phyloP scores from a whole-genome alignment of 2,113 vertebrate genomes.

The Trematomus loennbergii region DNA sequence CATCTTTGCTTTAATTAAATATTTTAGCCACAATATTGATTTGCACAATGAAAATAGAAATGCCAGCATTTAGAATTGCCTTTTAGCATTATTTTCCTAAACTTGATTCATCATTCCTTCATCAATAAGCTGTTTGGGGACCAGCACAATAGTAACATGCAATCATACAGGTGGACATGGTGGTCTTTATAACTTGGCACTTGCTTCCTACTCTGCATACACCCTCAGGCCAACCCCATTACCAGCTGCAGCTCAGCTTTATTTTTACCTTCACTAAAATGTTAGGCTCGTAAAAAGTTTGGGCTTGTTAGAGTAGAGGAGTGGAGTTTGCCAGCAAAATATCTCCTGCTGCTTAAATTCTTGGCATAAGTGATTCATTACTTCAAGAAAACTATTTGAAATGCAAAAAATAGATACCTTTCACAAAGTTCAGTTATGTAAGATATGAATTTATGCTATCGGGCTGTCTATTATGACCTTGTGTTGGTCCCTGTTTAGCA shows the following conservation, averaged over 20 bases:
- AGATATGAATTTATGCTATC: neutral
- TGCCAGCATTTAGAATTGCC: neutral
- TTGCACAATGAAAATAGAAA: no score
- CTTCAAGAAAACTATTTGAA: neutral
- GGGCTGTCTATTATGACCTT: neutral
- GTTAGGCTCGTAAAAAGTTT: neutral
- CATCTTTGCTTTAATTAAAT: neutral
- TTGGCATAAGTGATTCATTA: neutral
- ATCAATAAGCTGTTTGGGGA: no score
- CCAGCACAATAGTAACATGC: conserved; percentile 3
- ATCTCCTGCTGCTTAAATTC: neutral
- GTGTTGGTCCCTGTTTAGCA: conserved; percentile 1
- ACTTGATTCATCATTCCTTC: neutral
- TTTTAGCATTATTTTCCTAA: neutral
- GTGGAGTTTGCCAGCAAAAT: neutral
- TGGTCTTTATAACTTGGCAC: neutral
- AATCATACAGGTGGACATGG: neutral
- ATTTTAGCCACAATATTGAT: neutral
- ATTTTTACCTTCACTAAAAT: neutral
- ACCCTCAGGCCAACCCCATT: neutral
- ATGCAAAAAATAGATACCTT: neutral
- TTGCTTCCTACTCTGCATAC: neutral
- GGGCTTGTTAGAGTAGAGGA: neutral
- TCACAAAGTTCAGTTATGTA: neutral
- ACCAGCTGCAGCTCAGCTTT: neutral